Percentiles rank a stretch among this genome's conserved stretches.
These are phyloP conservation scores for Takifugu flavidus DNA, from an alignment of 2,113 vertebrate species.

Conservation along the genomic window DNA sequence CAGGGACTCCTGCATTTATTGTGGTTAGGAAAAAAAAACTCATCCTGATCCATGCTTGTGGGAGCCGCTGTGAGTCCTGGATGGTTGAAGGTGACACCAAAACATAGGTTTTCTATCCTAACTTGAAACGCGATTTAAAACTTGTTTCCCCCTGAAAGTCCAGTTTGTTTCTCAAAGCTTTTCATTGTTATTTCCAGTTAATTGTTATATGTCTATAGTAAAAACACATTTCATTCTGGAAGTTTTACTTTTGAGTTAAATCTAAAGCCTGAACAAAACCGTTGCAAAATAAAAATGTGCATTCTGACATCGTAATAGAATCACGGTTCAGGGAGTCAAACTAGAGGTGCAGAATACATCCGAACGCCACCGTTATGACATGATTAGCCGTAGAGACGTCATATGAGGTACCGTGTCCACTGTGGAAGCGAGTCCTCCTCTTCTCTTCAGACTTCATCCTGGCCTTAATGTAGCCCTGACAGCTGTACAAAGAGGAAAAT, in stretches of 20 bases:
- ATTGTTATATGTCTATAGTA: too few species aligned
- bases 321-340: too few species aligned
- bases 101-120: background rate
- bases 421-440: conserved; percentile 88
- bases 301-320: too few species aligned
- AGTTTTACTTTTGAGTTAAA: too few species aligned
- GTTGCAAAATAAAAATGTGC: too few species aligned
- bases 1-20: conserved; percentile 20
- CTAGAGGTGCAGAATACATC: background rate
- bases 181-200: too few species aligned
- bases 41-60: conserved; percentile 14
- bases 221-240: too few species aligned
- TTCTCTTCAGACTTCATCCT: conserved; percentile 98
- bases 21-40: background rate
- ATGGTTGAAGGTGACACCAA: background rate
- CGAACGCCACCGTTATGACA: background rate
- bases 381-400: background rate
- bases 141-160: too few species aligned
- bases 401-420: conserved; percentile 82
- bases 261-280: too few species aligned
- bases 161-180: too few species aligned
- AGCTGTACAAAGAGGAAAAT: conserved; percentile 71
- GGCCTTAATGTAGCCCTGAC: conserved; percentile 96
- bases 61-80: conserved; percentile 2
- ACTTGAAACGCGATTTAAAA: background rate